A percentile compares a stretch with the other conserved stretches of the same genome.
Conservation (phyloP, 2,888 invertebrate species). For the Cephus spinipes region DNA sequence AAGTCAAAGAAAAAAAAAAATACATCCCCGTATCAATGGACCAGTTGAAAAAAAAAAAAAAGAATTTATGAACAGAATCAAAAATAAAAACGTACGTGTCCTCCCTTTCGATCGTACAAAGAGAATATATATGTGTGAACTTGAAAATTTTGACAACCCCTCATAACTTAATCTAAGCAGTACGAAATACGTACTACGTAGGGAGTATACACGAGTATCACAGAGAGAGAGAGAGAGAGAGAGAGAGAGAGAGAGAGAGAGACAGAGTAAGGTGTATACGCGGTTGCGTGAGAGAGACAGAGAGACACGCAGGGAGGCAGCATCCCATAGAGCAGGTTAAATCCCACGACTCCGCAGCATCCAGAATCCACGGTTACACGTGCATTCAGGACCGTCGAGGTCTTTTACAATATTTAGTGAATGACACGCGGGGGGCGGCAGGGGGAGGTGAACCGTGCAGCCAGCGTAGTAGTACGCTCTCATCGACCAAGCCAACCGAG, state of each 20-base stretch:
- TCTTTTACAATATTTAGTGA: constrained; percentile 31
- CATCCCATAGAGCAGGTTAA: background rate
- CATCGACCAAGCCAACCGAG: background rate
- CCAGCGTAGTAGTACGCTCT: background rate
- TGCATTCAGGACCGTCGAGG: constrained; percentile 10
- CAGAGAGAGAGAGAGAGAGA: background rate
- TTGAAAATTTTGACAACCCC: background rate
- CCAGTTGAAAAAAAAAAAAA: background rate
- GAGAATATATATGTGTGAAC: background rate
- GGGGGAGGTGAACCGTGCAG: background rate
- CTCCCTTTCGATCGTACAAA: too few species aligned
- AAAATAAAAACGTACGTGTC: too few species aligned
- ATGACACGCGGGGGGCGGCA: constrained; percentile 21
- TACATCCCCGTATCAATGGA: background rate
- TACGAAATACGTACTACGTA: constrained; percentile 1
- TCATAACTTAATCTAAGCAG: background rate
- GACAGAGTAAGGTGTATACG: constrained; percentile 6
- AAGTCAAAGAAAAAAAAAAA: background rate
- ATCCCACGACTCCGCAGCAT: background rate
- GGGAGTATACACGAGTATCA: background rate
- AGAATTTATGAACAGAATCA: background rate
- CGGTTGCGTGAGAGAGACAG: background rate
- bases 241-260: constrained; percentile 6
- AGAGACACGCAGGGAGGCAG: constrained; percentile 14
- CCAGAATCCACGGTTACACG: background rate